Conservation (phyloP, 2,113 vertebrate species). For the Planiliza haematocheilus region DNA sequence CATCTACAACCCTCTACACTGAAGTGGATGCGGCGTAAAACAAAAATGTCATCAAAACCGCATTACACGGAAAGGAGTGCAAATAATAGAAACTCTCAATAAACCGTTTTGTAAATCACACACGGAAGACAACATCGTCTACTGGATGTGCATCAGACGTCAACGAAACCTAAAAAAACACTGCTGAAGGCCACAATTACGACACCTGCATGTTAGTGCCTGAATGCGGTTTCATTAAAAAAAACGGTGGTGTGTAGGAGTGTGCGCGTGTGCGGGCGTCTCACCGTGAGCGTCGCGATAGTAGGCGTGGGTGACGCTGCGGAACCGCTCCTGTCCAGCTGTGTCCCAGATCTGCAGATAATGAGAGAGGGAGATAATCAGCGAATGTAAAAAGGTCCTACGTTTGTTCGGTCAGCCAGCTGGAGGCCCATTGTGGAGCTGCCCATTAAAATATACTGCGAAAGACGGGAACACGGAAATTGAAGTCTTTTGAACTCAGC, state of each 20-base stretch:
- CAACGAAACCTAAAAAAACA: background rate
- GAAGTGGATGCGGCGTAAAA: too few species aligned
- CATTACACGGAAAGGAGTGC: too few species aligned
- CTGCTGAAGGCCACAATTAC: background rate
- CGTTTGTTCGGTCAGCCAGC: slow-evolving; percentile 24
- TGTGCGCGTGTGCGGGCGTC: slow-evolving; percentile 34
- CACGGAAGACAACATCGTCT: background rate
- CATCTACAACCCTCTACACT: too few species aligned
- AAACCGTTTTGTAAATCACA: background rate
- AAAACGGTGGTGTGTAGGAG: background rate
- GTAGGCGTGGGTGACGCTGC: slow-evolving; percentile 92
- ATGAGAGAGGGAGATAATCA: slow-evolving; percentile 33
- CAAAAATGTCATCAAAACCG: too few species aligned
- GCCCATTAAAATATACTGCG: slow-evolving; percentile 15
- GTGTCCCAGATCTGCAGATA: slow-evolving; percentile 85
- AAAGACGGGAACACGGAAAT: too few species aligned
- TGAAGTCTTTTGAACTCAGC: too few species aligned
- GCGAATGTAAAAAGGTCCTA: background rate
- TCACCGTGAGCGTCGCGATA: slow-evolving; percentile 93
- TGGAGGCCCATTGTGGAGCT: slow-evolving; percentile 8
- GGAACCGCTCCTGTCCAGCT: slow-evolving; percentile 91
- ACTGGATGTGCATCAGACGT: background rate
- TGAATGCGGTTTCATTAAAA: too few species aligned
- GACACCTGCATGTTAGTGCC: too few species aligned
- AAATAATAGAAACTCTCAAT: background rate